Evolutionary conservation across 2,888 invertebrate species (phyloP), one percentile per base, ranked within the genome.

Genomic region (Pristionchus entomophagus): DNA sequence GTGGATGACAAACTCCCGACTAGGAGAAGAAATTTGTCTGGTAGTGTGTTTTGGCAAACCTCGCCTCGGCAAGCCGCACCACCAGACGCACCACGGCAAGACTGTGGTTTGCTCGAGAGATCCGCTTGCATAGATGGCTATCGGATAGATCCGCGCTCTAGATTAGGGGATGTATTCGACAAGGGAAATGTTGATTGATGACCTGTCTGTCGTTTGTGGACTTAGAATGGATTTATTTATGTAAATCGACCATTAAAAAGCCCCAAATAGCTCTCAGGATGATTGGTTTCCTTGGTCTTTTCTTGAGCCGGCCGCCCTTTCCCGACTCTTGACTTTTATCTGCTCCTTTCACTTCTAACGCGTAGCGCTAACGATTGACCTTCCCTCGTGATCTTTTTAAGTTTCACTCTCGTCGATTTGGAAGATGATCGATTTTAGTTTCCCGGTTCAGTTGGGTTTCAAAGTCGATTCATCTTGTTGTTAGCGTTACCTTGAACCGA

Each of bases 71-170:
- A 14, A 10, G 45, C 45, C 8, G 45, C 45, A 45, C 45, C 45
- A 45, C 59, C 32, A 19, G 32, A 5, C 35, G 17, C 12, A 38
- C n/a, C 38, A 22, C 41, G 32, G 38, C 38, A 69, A 19, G 38
- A 8, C n/a, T 69, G 69, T 69, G 69, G 69, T 69, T 62, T 69
- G 32, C 2, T 35, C 0, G 69, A 35, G 35, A 38, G 69, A 69
- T 69, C 69, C 69, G 69, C 69, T 69, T 69, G 32, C 65, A 22
- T 14, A 69, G 69, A 69, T 69, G 69, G 69, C 5, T 69, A 69
- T 69, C 69, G 6, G 17, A 29, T 14, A 62, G 62, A 62, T 62
- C 10, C 29, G 29, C 62, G 14, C 62, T 62, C 62, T 32, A 29
- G 62, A 62, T 62, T 29, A 17, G n/a, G 62, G 62, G 17, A 62